These are phyloP conservation scores for Orientallactaga sibirica DNA, from an alignment of 2,797 vertebrate genomes.

Conservation along the genomic window DNA sequence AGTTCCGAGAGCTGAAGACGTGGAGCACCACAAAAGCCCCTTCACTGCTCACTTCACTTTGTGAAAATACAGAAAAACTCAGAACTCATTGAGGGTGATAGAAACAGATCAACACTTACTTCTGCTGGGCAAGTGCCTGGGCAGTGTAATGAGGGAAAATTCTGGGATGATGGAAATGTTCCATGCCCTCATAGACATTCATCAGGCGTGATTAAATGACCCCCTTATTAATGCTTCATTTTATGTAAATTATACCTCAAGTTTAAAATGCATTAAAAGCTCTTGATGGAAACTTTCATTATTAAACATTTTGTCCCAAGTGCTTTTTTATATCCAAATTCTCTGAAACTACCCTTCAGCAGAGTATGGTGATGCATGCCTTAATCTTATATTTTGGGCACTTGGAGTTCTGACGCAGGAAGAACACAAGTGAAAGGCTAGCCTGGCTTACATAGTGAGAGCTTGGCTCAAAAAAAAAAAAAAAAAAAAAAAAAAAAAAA, in stretches of 20 bases:
- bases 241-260: background rate
- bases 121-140: background rate
- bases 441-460: background rate
- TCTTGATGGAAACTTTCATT: background rate
- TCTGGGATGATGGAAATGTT: background rate
- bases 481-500: no score
- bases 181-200: background rate
- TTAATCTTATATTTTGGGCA: no score
- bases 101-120: background rate
- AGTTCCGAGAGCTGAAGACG: background rate
- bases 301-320: background rate
- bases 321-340: background rate
- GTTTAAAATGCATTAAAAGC: background rate
- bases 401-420: no score
- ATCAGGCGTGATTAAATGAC: background rate
- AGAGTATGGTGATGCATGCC: no score
- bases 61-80: background rate
- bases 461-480: no score
- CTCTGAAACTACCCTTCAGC: no score
- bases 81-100: background rate
- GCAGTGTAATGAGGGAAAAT: background rate
- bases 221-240: background rate
- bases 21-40: background rate
- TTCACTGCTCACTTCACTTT: background rate
- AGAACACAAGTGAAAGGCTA: background rate